phyloP scores from a whole-genome alignment of 2,113 vertebrate species.

The Leucosticte australis region DNA sequence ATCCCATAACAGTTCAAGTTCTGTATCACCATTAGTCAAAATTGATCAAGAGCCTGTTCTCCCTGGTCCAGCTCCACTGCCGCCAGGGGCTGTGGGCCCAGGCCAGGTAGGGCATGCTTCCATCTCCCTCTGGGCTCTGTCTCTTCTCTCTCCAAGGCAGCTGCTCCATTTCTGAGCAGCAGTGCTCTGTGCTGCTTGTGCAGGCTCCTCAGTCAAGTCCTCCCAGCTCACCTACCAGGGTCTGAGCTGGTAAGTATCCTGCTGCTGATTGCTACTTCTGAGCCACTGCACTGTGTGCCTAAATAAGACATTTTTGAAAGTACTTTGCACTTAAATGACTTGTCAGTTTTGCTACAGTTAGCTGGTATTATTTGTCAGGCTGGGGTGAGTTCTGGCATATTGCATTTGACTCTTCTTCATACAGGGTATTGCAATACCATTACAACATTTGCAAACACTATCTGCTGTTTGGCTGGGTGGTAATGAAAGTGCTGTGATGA shows the following conservation, averaged over 20 bases:
- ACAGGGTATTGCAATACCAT: neutral
- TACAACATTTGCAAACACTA: neutral
- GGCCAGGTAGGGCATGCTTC: neutral
- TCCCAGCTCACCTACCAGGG: neutral
- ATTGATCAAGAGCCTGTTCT: accelerated
- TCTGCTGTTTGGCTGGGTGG: neutral
- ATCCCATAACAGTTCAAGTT: neutral
- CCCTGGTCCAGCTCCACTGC: neutral
- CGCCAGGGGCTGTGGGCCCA: neutral
- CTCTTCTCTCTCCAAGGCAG: neutral
- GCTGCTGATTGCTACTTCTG: neutral
- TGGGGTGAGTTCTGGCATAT: neutral
- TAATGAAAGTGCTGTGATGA: neutral
- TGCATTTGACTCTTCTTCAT: neutral
- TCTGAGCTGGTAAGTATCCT: neutral
- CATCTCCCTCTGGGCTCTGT: neutral
- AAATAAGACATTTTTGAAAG: neutral
- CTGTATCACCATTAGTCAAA: neutral
- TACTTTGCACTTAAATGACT: neutral
- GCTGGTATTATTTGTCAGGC: neutral
- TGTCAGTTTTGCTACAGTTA: neutral
- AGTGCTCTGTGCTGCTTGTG: neutral
- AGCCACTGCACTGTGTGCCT: neutral
- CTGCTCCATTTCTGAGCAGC: neutral
- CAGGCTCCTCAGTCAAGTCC: neutral